Evolutionary conservation across 2,113 vertebrate genomes (phyloP), one percentile per base, ranked within the genome.

Genomic region (Phoenicopterus ruber): DNA sequence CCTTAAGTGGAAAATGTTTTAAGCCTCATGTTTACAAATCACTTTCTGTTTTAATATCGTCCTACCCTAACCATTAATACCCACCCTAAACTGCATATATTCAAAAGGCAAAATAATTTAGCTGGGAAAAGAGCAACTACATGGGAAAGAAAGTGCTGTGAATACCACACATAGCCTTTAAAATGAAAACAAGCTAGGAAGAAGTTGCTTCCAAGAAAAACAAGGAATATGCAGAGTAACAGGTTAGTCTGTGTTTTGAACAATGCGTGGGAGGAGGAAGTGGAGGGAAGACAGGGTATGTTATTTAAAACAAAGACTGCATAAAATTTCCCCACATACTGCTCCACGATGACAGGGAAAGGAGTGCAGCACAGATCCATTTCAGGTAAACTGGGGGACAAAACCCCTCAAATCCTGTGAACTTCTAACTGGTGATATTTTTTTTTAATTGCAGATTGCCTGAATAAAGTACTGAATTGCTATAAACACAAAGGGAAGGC

Each of bases 221-320:
- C 91, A 97, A 80, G 86, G 93, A 97, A 63, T 94, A 96, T 63
- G 74, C 0, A 0, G 96, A 91, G 91, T 95, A 97, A 96, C 91
- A 97, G 96, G 97, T 97, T 97, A 94, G 88, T 52, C 83, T 96
- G 69, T 96, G 95, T 95, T 96, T 85, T 93, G 83, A 94, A 85
- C 81, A 92, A 58, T 15, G 86, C 0, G 91, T 97, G 81, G 95
- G 96, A 97, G 96, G 86, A 96, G 86, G 96, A 95, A 96, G 93
- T 25, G 40, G 65, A 95, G 62, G 74, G 76, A 95, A 90, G 95
- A 95, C 0, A 0, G 88, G 31, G 34, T 74, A 85, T 91, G 86
- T 85, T 95, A 89, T 58, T 94, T 91, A 73, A 93, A 96, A 94
- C 47, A 95, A 94, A 94, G 62, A 40, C 54, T 72, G 90, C 36